These are phyloP conservation scores for Coreius guichenoti DNA, from an alignment of 2,797 vertebrate genomes.

Conservation along the genomic window DNA sequence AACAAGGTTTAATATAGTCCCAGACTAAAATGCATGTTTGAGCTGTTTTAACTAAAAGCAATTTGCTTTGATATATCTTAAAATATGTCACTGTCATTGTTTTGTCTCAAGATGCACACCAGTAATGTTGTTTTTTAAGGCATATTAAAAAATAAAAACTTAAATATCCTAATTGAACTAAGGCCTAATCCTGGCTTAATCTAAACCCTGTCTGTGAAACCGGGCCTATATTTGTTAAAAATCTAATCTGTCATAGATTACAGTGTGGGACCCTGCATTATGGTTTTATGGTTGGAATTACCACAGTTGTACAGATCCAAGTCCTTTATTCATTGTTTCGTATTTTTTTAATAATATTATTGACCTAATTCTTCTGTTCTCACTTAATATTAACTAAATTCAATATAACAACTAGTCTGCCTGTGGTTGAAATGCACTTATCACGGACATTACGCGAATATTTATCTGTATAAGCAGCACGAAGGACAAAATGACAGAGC, in stretches of 20 bases:
- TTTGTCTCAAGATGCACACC: too few species aligned
- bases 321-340: background rate
- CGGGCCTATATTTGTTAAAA: background rate
- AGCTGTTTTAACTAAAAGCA: too few species aligned
- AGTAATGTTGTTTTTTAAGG: too few species aligned
- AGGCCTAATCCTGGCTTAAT: too few species aligned
- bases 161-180: too few species aligned
- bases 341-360: background rate
- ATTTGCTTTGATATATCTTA: too few species aligned
- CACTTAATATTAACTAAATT: background rate
- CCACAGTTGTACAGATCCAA: background rate
- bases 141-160: too few species aligned
- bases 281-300: background rate
- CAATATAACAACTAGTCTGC: background rate
- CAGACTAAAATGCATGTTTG: too few species aligned
- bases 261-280: background rate
- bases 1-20: too few species aligned
- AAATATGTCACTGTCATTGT: too few species aligned
- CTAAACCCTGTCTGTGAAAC: too few species aligned
- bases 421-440: background rate
- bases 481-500: background rate
- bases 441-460: background rate
- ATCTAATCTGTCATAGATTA: background rate
- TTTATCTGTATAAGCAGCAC: background rate
- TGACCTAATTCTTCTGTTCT: background rate